Evolutionary conservation across 2,797 vertebrate genomes (phyloP), one percentile per base, ranked within the genome.

Genomic region (Esox masquinongy): DNA sequence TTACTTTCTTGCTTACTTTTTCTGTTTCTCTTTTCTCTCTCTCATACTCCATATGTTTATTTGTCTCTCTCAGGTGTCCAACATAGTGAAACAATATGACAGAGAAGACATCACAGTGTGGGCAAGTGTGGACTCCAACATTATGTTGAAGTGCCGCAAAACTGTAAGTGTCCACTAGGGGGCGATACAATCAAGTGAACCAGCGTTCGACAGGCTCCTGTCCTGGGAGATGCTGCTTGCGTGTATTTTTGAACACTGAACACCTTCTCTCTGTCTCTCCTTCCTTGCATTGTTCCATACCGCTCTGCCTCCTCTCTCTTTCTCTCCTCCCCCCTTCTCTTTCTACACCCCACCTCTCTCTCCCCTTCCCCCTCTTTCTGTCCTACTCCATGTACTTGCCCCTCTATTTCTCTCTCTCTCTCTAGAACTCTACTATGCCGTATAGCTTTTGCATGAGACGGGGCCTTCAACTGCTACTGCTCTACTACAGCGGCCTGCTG

Each of bases 401-500:
- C 53, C 19, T 9, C 19, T n/a, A 17, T 17, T 34, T 11, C 34
- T 68, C 64, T 36, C n/a, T 39, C 12, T 47, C 64, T 34, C 16
- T 43, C 36, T 72, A 73, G 75, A 53, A 68, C 68, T 69, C 63
- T 66, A 95, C 94, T 90, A 91, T 88, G 1, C 94, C 93, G 50
- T 93, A 91, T 49, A 85, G 91, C 0, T 91, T 92, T 84, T 29
- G 47, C 43, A 74, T 51, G 12, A 90, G 83, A 1, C 93, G 93
- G n/a, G 97, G 92, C 0, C 74, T 89, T 0, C 93, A 93, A 14
- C 89, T 98, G 29, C 88, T 98, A 81, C 89, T 99, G 78, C 69
- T 97, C 90, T 67, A 94, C 93, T 93, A 99, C 86, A 87, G 92
- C 24, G 79, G 98, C 89, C 87, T 99, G 85, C 93, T 99, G 93